Conservation (phyloP, 2,888 invertebrate genomes). For the Megamerina dolium region DNA sequence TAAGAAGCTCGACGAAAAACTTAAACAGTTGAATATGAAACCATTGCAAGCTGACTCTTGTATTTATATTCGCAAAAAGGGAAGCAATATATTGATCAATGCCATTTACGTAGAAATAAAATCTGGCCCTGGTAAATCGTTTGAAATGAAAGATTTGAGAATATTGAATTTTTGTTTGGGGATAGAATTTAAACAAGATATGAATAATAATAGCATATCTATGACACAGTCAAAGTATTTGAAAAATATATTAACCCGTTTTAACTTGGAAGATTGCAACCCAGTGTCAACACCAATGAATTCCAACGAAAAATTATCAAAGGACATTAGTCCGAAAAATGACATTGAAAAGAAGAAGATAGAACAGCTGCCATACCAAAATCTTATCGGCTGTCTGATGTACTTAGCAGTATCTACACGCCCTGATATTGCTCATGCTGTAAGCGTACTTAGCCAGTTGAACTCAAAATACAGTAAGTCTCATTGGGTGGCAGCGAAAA, state of each 20-base stretch:
- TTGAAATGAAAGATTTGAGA: constrained; percentile 17
- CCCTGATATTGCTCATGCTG: no score
- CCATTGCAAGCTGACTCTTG: not conserved
- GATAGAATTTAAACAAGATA: constrained; percentile 13
- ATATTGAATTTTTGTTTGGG: constrained; percentile 14
- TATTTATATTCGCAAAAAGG: not conserved
- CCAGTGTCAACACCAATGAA: no score
- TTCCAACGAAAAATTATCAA: no score
- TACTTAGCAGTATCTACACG: no score
- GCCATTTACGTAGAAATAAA: constrained; percentile 7
- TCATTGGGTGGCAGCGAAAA: not conserved
- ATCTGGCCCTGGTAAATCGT: constrained; percentile 5
- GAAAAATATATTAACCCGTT: constrained; percentile 7
- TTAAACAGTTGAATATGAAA: constrained; percentile 15
- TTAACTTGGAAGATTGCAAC: constrained; percentile 13
- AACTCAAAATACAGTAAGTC: not conserved
- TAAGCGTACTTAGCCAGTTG: no score
- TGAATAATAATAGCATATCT: no score
- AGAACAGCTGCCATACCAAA: no score
- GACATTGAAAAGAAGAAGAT: no score
- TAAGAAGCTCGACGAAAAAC: constrained; percentile 19
- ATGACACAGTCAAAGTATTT: no score
- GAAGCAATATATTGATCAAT: no score
- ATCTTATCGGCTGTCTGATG: no score
- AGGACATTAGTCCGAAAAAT: no score